A percentile compares a stretch with the other conserved stretches of the same genome.
phyloP scores from a whole-genome alignment of 2,113 vertebrate genomes.

The Hippolais icterina region DNA sequence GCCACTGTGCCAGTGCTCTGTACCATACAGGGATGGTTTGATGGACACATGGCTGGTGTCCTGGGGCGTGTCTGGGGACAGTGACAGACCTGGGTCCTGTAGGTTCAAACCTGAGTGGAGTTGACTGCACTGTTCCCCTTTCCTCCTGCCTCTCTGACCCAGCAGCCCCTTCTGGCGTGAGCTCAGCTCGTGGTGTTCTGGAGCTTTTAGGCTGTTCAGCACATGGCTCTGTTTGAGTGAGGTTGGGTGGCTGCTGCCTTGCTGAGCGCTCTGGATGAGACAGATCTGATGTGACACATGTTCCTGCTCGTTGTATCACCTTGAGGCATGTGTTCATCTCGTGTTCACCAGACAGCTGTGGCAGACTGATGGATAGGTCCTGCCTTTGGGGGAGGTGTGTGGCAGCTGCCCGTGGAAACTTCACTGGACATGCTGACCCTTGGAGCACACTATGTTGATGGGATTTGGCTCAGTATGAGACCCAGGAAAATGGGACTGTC shows the following conservation, averaged over 20 bases:
- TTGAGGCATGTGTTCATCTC: background rate
- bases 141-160: background rate
- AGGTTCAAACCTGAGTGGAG: background rate
- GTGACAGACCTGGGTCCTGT: background rate
- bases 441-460: background rate
- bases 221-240: background rate
- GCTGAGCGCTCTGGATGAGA: background rate
- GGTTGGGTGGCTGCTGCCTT: background rate
- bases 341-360: background rate
- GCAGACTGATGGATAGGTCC: background rate
- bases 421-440: background rate
- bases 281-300: background rate
- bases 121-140: background rate
- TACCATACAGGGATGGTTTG: background rate
- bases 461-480: background rate
- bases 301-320: background rate
- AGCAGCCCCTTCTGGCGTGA: background rate
- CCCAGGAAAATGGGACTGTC: background rate
- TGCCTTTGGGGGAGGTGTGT: background rate
- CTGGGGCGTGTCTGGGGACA: background rate
- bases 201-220: background rate
- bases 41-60: background rate
- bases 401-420: background rate
- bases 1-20: rapidly evolving
- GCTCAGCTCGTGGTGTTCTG: background rate